Evolutionary conservation across 2,888 invertebrate genomes (phyloP).

Genomic region (Leuctra nigra): DNA sequence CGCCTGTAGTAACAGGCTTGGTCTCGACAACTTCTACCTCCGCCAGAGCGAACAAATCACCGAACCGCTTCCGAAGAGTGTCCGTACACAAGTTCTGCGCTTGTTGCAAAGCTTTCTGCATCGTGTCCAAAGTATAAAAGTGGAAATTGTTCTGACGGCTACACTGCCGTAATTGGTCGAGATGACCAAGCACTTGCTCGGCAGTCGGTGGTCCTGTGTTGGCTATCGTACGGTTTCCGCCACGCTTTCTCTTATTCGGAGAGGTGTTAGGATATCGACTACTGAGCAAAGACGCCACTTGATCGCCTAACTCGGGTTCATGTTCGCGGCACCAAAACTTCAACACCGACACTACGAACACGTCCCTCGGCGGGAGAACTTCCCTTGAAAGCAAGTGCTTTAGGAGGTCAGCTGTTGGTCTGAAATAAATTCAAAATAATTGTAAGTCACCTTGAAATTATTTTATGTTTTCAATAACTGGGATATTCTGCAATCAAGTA

Average conservation of each 20-base stretch:
- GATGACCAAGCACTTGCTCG: constrained; percentile 83
- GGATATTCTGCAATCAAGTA: too few relatives aligned
- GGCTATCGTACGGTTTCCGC: constrained; percentile 34
- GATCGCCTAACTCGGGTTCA: constrained; percentile 80
- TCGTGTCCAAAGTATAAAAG: constrained; percentile 80
- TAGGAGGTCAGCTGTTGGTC: constrained; percentile 78
- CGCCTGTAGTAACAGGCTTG: constrained; percentile 35
- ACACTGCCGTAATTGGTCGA: constrained; percentile 80
- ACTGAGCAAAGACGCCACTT: constrained; percentile 69
- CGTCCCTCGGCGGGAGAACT: constrained; percentile 65
- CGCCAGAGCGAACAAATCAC: constrained; percentile 81
- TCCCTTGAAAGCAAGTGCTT: constrained; percentile 74
- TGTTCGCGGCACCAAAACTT: constrained; percentile 92
- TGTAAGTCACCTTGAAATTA: not conserved
- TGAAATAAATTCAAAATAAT: constrained; percentile 35
- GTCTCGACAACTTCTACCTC: constrained; percentile 69
- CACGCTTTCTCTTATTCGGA: constrained; percentile 86
- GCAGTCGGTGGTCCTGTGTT: constrained; percentile 64
- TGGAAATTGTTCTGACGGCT: constrained; percentile 45
- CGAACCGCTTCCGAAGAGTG: constrained; percentile 82
- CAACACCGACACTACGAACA: constrained; percentile 84
- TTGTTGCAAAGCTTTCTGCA: constrained; percentile 86
- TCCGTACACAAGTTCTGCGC: constrained; percentile 85
- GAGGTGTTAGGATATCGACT: constrained; percentile 80
- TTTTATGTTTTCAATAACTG: too few relatives aligned